Conservation (phyloP, 2,888 invertebrate species). For the Linyphia triangularis region DNA sequence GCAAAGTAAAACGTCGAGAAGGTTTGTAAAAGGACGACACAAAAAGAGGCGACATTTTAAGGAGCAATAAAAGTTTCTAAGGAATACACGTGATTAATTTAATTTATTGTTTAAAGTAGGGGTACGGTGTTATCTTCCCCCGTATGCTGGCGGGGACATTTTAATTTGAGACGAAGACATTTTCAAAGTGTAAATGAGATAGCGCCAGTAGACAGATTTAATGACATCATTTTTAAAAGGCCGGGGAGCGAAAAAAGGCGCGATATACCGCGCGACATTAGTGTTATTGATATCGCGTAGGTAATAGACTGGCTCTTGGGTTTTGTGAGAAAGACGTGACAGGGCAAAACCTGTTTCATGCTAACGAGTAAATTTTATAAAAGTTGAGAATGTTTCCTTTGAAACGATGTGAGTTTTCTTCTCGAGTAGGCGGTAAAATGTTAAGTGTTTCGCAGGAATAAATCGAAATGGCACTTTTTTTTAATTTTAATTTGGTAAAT, state of each 20-base stretch:
- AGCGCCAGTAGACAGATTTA: slow-evolving; percentile 54
- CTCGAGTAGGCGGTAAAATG: too few species aligned
- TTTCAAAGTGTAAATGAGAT: slow-evolving; percentile 58
- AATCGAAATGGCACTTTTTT: too few species aligned
- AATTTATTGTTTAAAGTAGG: slow-evolving; percentile 68
- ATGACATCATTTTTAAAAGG: slow-evolving; percentile 58
- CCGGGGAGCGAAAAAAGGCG: slow-evolving; percentile 8
- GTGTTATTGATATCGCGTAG: slow-evolving; percentile 46
- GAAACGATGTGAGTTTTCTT: too few species aligned
- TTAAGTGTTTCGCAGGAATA: too few species aligned
- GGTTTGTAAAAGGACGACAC: not conserved
- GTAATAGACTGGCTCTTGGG: not conserved
- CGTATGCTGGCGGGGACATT: slow-evolving; percentile 27
- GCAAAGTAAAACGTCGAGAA: too few species aligned
- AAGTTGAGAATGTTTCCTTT: too few species aligned
- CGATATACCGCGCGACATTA: slow-evolving; percentile 17
- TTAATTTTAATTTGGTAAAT: too few species aligned
- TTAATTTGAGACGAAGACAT: slow-evolving; percentile 58
- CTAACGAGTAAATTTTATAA: too few species aligned
- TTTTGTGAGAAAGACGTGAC: slow-evolving; percentile 17
- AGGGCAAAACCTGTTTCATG: not conserved
- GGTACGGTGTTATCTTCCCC: slow-evolving; percentile 8
- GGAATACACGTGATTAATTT: slow-evolving; percentile 69
- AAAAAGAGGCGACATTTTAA: slow-evolving; percentile 62
- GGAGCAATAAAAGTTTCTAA: slow-evolving; percentile 63